These are phyloP conservation scores for Leucania comma DNA, from an alignment of 2,888 invertebrate species.

Conservation along the genomic window DNA sequence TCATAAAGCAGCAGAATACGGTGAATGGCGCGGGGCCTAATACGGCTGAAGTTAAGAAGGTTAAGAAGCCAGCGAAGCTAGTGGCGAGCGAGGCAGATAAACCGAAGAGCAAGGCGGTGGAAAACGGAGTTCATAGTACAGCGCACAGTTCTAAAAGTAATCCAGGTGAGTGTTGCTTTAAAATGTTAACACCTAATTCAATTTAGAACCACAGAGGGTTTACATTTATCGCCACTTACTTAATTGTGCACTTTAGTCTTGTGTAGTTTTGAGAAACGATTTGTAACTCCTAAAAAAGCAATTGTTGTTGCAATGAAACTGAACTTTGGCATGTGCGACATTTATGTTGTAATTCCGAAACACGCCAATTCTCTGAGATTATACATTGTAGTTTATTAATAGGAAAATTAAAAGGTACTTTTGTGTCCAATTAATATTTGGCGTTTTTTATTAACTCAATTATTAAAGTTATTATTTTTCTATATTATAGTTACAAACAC, in stretches of 20 bases:
- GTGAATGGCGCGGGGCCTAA: constrained; percentile 75
- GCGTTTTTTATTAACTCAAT: not conserved
- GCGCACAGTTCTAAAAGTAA: constrained; percentile 76
- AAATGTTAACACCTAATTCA: not conserved
- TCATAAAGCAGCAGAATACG: constrained; percentile 82
- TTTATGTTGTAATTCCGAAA: not conserved
- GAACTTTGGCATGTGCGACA: not conserved
- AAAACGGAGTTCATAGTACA: constrained; percentile 79
- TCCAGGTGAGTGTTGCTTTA: constrained; percentile 70
- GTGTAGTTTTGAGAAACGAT: not conserved
- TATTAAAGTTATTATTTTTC: not conserved
- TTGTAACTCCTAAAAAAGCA: not conserved
- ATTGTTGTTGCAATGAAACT: not conserved
- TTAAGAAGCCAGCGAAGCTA: constrained; percentile 79
- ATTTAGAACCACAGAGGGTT: not conserved
- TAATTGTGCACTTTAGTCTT: not conserved
- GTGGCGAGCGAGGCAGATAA: constrained; percentile 79
- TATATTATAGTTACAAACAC: constrained; percentile 65
- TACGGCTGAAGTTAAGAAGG: constrained; percentile 79
- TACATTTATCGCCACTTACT: not conserved
- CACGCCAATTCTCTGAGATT: not conserved
- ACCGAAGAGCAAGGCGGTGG: constrained; percentile 74
- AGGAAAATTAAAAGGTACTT: not conserved
- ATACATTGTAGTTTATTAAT: not conserved
- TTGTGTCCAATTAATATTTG: not conserved